Evolutionary conservation across 2,797 vertebrate species (phyloP).

Genomic region (Luscinia luscinia): DNA sequence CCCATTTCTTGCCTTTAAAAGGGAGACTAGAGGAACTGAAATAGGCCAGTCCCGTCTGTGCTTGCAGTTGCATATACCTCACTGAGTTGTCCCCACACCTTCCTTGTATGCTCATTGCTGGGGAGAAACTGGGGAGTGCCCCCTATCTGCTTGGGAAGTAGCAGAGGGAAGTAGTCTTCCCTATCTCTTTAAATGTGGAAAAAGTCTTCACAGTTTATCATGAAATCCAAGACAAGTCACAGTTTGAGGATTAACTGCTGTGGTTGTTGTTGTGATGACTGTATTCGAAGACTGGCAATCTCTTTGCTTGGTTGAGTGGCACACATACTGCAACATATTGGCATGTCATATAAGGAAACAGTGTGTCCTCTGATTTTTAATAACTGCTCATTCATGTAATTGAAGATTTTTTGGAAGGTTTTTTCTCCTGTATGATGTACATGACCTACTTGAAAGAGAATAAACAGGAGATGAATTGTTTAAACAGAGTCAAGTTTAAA

Average conservation of each 20-base stretch:
- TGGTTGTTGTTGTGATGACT: neutral
- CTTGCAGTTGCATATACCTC: neutral
- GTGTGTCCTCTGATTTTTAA: neutral
- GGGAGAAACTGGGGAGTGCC: neutral
- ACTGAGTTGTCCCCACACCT: neutral
- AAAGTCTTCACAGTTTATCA: neutral
- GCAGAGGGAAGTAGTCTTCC: neutral
- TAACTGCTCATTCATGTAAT: neutral
- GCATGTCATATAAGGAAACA: neutral
- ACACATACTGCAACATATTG: neutral
- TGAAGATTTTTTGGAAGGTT: neutral
- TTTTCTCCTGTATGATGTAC: neutral
- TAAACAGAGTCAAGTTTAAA: conserved; percentile 14
- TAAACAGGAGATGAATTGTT: neutral
- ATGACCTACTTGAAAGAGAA: neutral
- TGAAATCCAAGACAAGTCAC: neutral
- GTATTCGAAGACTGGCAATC: neutral
- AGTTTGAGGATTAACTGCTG: neutral
- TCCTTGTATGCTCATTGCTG: neutral
- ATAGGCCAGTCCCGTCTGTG: neutral
- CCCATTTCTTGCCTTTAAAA: conserved; percentile 27
- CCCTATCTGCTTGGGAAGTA: neutral
- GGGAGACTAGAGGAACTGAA: neutral
- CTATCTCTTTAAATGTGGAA: neutral
- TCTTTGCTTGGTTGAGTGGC: neutral